Base-by-base conservation (phyloP, 1,140 invertebrate genomes). In the Monochamus saltuarius region DNA sequence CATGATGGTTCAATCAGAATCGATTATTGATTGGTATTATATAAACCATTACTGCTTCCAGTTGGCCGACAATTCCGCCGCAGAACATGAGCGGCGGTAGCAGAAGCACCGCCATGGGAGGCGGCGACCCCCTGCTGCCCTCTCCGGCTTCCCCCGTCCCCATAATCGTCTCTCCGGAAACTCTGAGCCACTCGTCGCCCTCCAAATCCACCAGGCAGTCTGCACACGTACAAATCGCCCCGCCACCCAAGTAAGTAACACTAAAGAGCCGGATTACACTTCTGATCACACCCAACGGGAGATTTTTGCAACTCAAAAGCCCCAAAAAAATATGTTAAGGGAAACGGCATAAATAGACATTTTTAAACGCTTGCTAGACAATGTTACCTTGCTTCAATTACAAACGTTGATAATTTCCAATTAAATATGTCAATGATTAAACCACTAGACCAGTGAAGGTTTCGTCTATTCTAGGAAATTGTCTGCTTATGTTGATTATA, bases 81-180 rank as follows among this genome's bases (percentile, higher is more conserved):
- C 82, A 83, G 74, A 83, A 83, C 69, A 78, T 83, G 77, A 83
- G 82, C 52, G 81, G 81, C 0, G 81, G 81, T 1, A 83, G 80
- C 2, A 73, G 80, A 9, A 78, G 76, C 13, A 14, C 78, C 74
- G 49, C 76, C 66, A 17, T 76, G 62, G 35, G 75, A 40, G 66
- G 65, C 37, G 64, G 65, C 11, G 72, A 72, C 42, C 69, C 69
- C 36, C 55, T 82, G 0, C 69, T 87, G 49, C 87, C 88, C 29
- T 89, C 87, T 39, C 87, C 89, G 10, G 85, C 87, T 7, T 86
- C 85, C 10, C 83, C 85, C 10, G 84, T 81, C 54, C 85, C 87
- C 22, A 83, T 87, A n/a, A 82, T 90, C 62, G 87, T 89, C 57
- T 89, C 87, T 35, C 87, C 88, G 36, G 85, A 86, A 79, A 88